Base-by-base conservation (phyloP, 2,888 invertebrate species). In the Ormyrus nitidulus region DNA sequence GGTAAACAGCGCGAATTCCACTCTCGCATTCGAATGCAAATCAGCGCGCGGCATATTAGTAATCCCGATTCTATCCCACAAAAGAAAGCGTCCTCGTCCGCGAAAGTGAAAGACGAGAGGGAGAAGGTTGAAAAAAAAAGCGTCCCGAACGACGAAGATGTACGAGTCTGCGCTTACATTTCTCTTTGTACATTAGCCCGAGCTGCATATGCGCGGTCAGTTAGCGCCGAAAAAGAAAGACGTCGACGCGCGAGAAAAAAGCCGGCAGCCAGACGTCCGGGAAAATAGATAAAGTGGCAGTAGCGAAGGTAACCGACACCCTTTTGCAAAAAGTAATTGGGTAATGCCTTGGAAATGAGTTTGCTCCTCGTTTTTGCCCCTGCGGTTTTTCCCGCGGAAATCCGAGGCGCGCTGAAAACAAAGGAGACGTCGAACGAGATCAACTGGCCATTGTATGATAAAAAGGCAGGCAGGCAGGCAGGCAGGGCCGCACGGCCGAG, bases 281-380 rank as follows among this genome's bases (percentile, higher is more conserved):
- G 51, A 13, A 49, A 56, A 65, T 65, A 49, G 56, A 74, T 56
- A 56, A 61, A 68, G 72, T 80, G 80, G 83, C 81, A 84, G 82
- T 79, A 85, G 81, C 74, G 84, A 85, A 86, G 87, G 88, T 87
- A 88, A 89, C 89, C 87, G 88, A 89, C 88, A 88, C 87, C 87
- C 87, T 89, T 89, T 88, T 86, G 86, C 88, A 89, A 90, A 89
- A 89, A 89, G 88, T 89, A 89, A 90, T 90, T 90, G 90, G 88
- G 89, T 90, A 90, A 90, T 90, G 89, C 88, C 87, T 88, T 87
- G 89, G 89, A 90, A 89, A 89, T 89, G 90, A 90, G 89, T 90
- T 90, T 89, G 89, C 88, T 88, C 34, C 89, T 86, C 86, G 87
- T 89, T 90, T 34, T 88, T 86, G 86, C 83, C 84, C 76, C 53